Percentiles rank a stretch among this genome's conserved stretches.
Evolutionary conservation across 2,797 vertebrate genomes (phyloP).

Genomic region (Pogonophryne albipinna): DNA sequence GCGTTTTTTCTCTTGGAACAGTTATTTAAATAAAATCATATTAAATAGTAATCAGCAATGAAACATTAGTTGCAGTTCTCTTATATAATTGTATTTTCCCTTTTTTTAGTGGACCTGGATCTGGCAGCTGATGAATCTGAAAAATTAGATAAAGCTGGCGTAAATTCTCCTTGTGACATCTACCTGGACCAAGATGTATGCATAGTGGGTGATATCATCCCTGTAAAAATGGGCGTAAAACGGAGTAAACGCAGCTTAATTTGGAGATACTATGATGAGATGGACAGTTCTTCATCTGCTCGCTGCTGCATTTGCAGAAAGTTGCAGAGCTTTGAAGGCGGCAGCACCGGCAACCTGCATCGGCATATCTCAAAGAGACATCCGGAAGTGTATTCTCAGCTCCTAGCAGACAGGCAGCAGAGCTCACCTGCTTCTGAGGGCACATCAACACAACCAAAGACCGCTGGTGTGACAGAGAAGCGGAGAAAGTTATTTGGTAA

Average conservation of each 20-base stretch:
- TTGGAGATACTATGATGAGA: constrained; percentile 77
- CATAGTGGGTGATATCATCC: background rate
- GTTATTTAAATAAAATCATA: too few species aligned
- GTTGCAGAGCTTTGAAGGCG: constrained; percentile 57
- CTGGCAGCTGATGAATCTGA: too few species aligned
- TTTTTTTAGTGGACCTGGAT: too few species aligned
- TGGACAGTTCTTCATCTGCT: constrained; percentile 66
- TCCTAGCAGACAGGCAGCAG: constrained; percentile 44
- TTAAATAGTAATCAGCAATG: too few species aligned
- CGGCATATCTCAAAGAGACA: constrained; percentile 82
- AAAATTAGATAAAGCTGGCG: too few species aligned
- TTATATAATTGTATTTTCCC: too few species aligned
- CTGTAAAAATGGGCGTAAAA: constrained; percentile 18
- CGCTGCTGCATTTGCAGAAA: constrained; percentile 79
- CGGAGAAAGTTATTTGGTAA: constrained; percentile 58
- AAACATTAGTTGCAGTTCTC: too few species aligned
- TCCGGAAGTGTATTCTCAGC: constrained; percentile 65
- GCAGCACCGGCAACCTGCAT: constrained; percentile 77
- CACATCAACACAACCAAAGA: constrained; percentile 2
- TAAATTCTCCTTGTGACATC: too few species aligned
- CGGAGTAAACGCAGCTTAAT: constrained; percentile 69
- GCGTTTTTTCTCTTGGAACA: too few species aligned
- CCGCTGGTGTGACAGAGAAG: constrained; percentile 15
- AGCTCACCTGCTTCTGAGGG: constrained; percentile 16
- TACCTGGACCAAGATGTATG: too few species aligned